phyloP scores from a whole-genome alignment of 1,140 invertebrate species.

The Oscheius sp. region DNA sequence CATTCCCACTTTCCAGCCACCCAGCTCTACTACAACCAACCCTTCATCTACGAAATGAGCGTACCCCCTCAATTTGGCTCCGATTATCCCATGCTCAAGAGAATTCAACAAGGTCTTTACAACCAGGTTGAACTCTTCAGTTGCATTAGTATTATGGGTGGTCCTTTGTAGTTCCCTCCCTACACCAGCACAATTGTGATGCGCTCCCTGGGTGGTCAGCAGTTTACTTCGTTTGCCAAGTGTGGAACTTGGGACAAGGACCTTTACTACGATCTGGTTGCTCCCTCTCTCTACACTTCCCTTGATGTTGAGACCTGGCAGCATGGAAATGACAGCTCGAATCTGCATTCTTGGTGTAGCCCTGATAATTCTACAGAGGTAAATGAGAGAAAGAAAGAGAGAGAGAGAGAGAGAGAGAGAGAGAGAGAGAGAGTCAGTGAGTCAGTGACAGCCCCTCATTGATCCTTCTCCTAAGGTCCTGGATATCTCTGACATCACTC shows the following conservation, averaged over 20 bases:
- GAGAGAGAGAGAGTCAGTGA: too few species aligned
- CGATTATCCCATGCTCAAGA: slow-evolving; percentile 8
- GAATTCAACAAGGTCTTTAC: slow-evolving; percentile 1
- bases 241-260: slow-evolving; percentile 37
- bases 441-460: too few species aligned
- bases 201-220: slow-evolving; percentile 8
- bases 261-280: slow-evolving; percentile 38
- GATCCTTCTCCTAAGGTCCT: neutral
- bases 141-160: too few species aligned
- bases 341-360: slow-evolving; percentile 20
- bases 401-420: too few species aligned
- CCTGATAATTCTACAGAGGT: slow-evolving; percentile 3
- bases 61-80: slow-evolving; percentile 15
- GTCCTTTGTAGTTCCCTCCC: slow-evolving; percentile 8
- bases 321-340: slow-evolving; percentile 12
- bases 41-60: slow-evolving; percentile 35
- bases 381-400: too few species aligned
- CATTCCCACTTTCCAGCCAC: slow-evolving; percentile 24
- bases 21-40: slow-evolving; percentile 38
- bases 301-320: slow-evolving; percentile 39
- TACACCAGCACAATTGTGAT: neutral
- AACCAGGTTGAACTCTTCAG: too few species aligned
- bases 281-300: slow-evolving; percentile 7
- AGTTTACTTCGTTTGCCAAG: slow-evolving; percentile 36
- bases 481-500: slow-evolving; percentile 15